Evolutionary conservation across 1,140 invertebrate species (phyloP).

Genomic region (Microvelia longipes): DNA sequence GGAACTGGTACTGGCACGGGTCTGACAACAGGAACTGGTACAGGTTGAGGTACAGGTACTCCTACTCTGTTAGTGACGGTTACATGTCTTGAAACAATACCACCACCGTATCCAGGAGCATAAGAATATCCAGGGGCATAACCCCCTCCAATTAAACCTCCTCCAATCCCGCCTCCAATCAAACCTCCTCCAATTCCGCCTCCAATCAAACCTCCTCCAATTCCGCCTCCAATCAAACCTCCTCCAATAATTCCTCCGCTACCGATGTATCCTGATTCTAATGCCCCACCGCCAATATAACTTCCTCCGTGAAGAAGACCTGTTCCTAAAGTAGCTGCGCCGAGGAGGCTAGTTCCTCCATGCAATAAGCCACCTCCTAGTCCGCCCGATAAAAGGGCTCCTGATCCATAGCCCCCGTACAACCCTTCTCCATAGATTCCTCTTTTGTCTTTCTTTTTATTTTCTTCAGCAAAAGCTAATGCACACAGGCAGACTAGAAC

Average conservation of each 20-base stretch:
- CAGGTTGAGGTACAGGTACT: conserved; percentile 39
- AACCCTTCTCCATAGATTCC: neutral
- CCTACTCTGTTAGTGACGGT: conserved; percentile 34
- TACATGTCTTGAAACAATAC: conserved; percentile 27
- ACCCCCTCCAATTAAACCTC: neutral
- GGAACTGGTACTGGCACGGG: conserved; percentile 33
- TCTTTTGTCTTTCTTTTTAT: neutral
- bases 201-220: neutral
- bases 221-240: neutral
- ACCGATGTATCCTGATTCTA: neutral
- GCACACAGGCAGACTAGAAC: neutral
- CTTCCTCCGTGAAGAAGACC: neutral
- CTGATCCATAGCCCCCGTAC: neutral
- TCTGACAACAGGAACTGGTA: conserved; percentile 34
- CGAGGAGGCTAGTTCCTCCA: neutral
- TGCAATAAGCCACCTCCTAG: neutral
- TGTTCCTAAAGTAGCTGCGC: neutral
- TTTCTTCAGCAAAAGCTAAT: neutral
- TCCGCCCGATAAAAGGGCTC: neutral
- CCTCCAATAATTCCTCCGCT: neutral
- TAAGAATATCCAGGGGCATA: neutral
- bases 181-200: neutral
- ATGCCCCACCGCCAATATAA: neutral
- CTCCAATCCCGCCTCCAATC: conserved; percentile 16
- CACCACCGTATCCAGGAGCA: conserved; percentile 23